phyloP scores from a whole-genome alignment of 2,888 invertebrate genomes.

The Galerucella nymphaeae region DNA sequence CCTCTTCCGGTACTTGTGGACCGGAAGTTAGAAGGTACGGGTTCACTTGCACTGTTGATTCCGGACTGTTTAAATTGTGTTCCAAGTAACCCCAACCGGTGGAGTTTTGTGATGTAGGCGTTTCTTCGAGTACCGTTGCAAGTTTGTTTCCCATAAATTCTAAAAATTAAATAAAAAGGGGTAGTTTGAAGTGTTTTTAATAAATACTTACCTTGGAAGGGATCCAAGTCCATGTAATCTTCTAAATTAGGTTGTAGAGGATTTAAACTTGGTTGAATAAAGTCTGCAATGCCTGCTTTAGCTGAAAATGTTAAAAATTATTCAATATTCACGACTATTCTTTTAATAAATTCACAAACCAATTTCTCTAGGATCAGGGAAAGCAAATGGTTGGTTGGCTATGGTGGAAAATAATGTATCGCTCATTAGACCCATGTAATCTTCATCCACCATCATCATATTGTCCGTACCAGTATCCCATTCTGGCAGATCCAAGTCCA shows the following conservation, averaged over 20 bases:
- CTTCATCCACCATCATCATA: slow-evolving; percentile 85
- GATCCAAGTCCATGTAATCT: slow-evolving; percentile 93
- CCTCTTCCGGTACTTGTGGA: slow-evolving; percentile 44
- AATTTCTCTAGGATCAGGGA: slow-evolving; percentile 97
- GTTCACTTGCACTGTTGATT: slow-evolving; percentile 53
- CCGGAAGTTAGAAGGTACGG: slow-evolving; percentile 56
- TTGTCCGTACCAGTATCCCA: slow-evolving; percentile 77
- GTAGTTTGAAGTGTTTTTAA: not conserved
- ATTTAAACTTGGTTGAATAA: slow-evolving; percentile 97
- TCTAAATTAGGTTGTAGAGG: slow-evolving; percentile 97
- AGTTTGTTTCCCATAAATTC: slow-evolving; percentile 70
- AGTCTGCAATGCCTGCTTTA: slow-evolving; percentile 90
- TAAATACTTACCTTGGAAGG: slow-evolving; percentile 51
- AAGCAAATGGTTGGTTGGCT: slow-evolving; percentile 90
- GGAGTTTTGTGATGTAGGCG: slow-evolving; percentile 44
- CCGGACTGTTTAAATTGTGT: slow-evolving; percentile 34
- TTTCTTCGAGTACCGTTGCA: slow-evolving; percentile 73
- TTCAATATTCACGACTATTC: not conserved
- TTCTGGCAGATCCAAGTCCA: slow-evolving; percentile 79
- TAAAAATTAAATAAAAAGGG: slow-evolving; percentile 51
- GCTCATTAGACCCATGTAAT: slow-evolving; percentile 88
- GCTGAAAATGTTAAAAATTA: slow-evolving; percentile 67
- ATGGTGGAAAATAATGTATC: slow-evolving; percentile 92
- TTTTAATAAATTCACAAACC: slow-evolving; percentile 68
- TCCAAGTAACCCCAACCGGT: slow-evolving; percentile 49